Conservation (phyloP, 1,140 invertebrate genomes). For the Heliothis subflexa region DNA sequence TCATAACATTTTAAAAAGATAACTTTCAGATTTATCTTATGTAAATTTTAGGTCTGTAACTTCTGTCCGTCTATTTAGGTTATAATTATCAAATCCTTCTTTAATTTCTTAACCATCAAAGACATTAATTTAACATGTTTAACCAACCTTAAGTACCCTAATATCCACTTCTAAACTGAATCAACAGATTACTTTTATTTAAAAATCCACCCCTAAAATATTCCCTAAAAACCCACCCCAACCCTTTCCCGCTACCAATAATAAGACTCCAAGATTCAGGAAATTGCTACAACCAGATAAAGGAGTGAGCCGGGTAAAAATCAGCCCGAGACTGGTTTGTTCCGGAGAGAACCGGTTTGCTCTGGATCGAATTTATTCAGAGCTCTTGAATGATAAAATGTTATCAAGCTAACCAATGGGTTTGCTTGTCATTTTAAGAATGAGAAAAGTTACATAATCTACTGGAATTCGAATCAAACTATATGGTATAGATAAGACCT, state of each 20-base stretch:
- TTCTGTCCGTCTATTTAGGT: no score
- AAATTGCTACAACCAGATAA: constrained; percentile 47
- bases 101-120: not conserved
- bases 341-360: constrained; percentile 15
- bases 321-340: constrained; percentile 32
- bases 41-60: no score
- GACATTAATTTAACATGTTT: no score
- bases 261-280: constrained; percentile 39
- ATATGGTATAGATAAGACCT: no score
- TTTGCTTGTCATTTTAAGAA: constrained; percentile 11
- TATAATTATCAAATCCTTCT: no score
- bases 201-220: constrained; percentile 11
- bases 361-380: constrained; percentile 18
- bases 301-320: constrained; percentile 34
- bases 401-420: no score
- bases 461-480: no score
- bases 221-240: not conserved
- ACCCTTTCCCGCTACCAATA: constrained; percentile 26
- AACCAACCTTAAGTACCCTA: not conserved
- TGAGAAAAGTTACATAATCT: not conserved
- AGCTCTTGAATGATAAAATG: constrained; percentile 21
- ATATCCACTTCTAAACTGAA: not conserved
- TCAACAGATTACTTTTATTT: not conserved
- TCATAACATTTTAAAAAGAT: no score
- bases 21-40: no score